These are phyloP conservation scores for Macroramphosus scolopax DNA, from an alignment of 2,797 vertebrate species.

Conservation along the genomic window DNA sequence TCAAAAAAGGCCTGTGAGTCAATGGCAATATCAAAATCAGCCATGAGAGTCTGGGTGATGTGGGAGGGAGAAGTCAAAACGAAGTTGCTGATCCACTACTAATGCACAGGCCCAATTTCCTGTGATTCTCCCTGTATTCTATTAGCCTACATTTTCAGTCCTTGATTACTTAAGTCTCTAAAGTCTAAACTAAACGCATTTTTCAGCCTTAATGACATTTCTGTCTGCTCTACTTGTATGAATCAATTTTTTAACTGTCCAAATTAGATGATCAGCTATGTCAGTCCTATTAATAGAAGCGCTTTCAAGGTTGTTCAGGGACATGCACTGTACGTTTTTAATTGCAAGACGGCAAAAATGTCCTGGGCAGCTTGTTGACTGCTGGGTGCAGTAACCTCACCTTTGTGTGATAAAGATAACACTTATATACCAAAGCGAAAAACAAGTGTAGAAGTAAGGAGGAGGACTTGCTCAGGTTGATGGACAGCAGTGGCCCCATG, in stretches of 20 bases:
- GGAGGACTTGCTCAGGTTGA: constrained; percentile 8
- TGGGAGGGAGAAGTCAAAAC: constrained; percentile 35
- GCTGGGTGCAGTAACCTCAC: not conserved
- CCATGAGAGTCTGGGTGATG: constrained; percentile 19
- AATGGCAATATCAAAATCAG: constrained; percentile 69
- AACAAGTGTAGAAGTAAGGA: constrained; percentile 8
- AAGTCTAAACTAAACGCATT: constrained; percentile 33
- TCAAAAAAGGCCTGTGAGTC: constrained; percentile 62
- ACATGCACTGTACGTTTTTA: constrained; percentile 2
- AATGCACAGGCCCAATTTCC: constrained; percentile 25
- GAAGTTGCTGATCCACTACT: constrained; percentile 25
- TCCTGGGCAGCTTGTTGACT: constrained; percentile 2
- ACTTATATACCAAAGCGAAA: not conserved
- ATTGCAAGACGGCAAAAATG: constrained; percentile 3
- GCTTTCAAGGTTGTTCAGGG: constrained; percentile 11
- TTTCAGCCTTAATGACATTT: constrained; percentile 39
- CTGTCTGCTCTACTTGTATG: constrained; percentile 32
- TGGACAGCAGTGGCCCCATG: constrained; percentile 28
- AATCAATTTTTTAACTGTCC: constrained; percentile 35
- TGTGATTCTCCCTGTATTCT: constrained; percentile 31
- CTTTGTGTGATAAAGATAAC: constrained; percentile 8
- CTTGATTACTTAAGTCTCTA: constrained; percentile 48
- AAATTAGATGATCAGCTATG: constrained; percentile 27
- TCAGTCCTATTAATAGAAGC: constrained; percentile 14
- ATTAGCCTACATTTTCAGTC: constrained; percentile 51